These are phyloP conservation scores for Alloscopus bannaensis DNA, from an alignment of 2,888 invertebrate species.

Conservation along the genomic window DNA sequence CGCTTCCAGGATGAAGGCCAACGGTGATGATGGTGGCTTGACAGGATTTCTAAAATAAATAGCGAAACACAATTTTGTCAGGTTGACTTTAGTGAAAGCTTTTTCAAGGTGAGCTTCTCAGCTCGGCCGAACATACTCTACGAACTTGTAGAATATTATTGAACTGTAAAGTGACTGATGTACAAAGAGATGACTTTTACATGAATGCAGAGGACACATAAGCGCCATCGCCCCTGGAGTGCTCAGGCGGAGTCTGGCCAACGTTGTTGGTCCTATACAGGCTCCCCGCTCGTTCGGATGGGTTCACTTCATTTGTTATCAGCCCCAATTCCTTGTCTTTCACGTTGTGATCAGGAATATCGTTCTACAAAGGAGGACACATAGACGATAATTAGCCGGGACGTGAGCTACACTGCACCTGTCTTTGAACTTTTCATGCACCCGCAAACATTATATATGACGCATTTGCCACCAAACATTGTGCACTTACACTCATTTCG, in stretches of 20 bases:
- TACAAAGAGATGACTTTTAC: background rate
- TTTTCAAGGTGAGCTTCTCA: background rate
- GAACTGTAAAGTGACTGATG: background rate
- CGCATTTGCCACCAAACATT: too few species aligned
- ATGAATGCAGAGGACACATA: background rate
- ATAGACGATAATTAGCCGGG: background rate
- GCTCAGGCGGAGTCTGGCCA: background rate
- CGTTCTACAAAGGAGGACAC: background rate
- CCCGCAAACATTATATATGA: background rate
- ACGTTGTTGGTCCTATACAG: background rate
- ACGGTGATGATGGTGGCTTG: conserved; percentile 21
- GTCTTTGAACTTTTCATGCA: background rate
- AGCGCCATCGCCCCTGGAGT: background rate
- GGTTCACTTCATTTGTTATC: conserved; percentile 6
- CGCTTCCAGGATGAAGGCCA: conserved; percentile 15
- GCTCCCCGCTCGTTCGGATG: background rate
- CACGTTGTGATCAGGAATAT: background rate
- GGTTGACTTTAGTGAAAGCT: background rate
- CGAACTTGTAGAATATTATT: too few species aligned
- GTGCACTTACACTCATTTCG: conserved; percentile 2
- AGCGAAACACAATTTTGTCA: too few species aligned
- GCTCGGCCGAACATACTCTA: background rate
- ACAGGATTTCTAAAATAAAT: conserved; percentile 4
- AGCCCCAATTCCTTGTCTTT: conserved; percentile 1
- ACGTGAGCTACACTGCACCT: background rate